phyloP scores from a whole-genome alignment of 2,888 invertebrate species.

The Dynastes maya region DNA sequence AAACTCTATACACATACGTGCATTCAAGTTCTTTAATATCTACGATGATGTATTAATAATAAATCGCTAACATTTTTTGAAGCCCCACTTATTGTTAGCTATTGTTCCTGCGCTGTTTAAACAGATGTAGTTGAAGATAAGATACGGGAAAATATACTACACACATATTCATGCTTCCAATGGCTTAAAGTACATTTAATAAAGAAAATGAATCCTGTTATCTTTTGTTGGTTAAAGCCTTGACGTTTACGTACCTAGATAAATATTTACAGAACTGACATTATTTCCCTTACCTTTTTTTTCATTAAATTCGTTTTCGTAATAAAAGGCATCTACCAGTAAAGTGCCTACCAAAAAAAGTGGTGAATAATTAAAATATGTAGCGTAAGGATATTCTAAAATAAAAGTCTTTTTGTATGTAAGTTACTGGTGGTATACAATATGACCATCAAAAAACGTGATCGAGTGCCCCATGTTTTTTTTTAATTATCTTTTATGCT shows the following conservation, averaged over 20 bases:
- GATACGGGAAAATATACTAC: conserved; percentile 40
- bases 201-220: conserved; percentile 44
- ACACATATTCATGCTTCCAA: conserved; percentile 25
- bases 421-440: too few species aligned
- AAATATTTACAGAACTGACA: conserved; percentile 36
- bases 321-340: conserved; percentile 10
- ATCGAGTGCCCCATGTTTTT: too few species aligned
- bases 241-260: conserved; percentile 31
- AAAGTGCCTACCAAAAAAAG: background rate
- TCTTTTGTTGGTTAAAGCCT: conserved; percentile 43
- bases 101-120: conserved; percentile 30
- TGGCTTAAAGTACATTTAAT: conserved; percentile 45
- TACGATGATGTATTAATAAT: background rate
- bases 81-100: conserved; percentile 19
- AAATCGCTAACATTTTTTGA: conserved; percentile 11
- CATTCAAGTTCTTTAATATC: conserved; percentile 1
- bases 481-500: too few species aligned
- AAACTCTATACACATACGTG: background rate
- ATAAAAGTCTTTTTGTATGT: too few species aligned
- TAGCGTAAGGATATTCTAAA: too few species aligned
- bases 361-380: background rate
- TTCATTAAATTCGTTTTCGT: conserved; percentile 19
- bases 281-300: conserved; percentile 21
- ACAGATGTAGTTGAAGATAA: conserved; percentile 47
- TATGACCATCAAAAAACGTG: too few species aligned